Base-by-base conservation (phyloP, 2,888 invertebrate species). In the Perizoma affinitatum region DNA sequence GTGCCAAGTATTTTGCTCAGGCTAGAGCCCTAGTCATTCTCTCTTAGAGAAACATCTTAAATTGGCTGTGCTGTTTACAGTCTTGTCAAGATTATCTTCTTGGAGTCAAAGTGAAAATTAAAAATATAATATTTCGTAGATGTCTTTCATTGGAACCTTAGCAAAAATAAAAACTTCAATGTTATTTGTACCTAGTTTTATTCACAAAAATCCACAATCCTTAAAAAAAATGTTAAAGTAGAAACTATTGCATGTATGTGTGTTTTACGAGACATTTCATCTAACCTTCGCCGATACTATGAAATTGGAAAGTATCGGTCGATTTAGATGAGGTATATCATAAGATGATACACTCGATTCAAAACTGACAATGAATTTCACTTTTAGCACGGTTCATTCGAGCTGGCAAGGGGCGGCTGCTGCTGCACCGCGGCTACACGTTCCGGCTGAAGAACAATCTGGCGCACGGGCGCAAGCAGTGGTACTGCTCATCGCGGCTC, bases 391-490 rank as follows among this genome's bases (percentile, higher is more conserved):
- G 91, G 69, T 92, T 92, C 82, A 92, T 92, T 68, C 88, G 91
- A 62, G 91, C 92, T 40, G 91, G 92, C 61, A 91, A 91, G 65
- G 91, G 91, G 6, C 84, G 91, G 4, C 81, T 92, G 66, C 80
- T 92, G 48, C 80, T 92, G 55, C 90, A 91, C 65, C 88, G 90
- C 66, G 91, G 92, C 42, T 92, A 92, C 78, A 92, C 92, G 40
- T 92, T 92, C 74, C 89, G 91, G 51, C 78, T 92, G 76, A 92
- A 92, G 81, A 92, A 92, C 72, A 90, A 91, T 69, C 73, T 91
- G 80, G 91, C 91, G n/a, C 91, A 91, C 70, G 90, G 92, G 2
- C 86, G 91, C 69, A 92, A 92, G 81, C 91, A 92, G 72, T 92
- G 91, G 92, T 91, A 92, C 74, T 92, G 92, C 73, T 92, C 92